Percentiles rank a stretch among this genome's conserved stretches.
Conservation (phyloP, 2,113 vertebrate species). For the Xenus cinereus region DNA sequence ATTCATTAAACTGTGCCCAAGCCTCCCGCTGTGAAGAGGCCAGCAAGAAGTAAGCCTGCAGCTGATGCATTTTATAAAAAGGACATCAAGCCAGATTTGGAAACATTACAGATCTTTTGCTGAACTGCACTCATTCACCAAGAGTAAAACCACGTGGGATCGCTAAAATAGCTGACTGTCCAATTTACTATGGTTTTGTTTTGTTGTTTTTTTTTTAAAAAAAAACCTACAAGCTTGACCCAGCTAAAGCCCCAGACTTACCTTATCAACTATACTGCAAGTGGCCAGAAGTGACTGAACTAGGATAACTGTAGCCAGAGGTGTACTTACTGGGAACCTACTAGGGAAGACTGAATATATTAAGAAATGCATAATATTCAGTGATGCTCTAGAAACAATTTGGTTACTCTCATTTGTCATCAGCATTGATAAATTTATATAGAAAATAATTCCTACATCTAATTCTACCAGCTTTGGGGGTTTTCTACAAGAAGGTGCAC, state of each 20-base stretch:
- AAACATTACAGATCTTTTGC: neutral
- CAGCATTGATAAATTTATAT: neutral
- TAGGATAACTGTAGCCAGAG: conserved; percentile 24
- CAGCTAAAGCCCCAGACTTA: neutral
- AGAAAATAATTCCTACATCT: neutral
- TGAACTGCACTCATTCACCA: neutral
- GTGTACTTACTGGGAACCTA: neutral
- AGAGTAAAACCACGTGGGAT: neutral
- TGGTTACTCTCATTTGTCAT: neutral
- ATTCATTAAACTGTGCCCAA: neutral
- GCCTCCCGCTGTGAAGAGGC: neutral
- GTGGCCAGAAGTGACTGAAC: conserved; percentile 44
- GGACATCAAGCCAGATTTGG: neutral
- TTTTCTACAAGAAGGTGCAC: neutral
- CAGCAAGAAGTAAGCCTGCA: neutral
- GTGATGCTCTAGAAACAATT: neutral
- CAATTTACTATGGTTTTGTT: neutral
- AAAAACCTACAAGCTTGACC: neutral
- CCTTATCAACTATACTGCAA: neutral
- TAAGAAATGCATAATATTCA: neutral
- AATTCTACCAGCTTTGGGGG: neutral
- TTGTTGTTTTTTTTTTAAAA: neutral
- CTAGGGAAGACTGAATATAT: neutral
- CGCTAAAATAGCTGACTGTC: neutral
- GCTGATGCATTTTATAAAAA: neutral